phyloP scores from a whole-genome alignment of 23 tunicate species.

The Botrylloides violaceus region DNA sequence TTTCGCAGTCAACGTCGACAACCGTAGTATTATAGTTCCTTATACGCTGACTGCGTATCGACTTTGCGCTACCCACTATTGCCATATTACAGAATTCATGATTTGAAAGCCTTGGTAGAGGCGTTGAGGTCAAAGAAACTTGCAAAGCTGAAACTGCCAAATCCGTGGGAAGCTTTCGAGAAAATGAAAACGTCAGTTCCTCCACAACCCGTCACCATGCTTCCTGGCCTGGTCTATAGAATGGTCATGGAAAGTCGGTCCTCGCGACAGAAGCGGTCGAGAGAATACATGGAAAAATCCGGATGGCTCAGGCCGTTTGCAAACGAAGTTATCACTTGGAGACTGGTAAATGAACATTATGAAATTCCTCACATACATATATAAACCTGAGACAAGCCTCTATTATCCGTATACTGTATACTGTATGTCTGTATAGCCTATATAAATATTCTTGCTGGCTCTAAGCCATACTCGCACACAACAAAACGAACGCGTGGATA shows the following conservation, averaged over 20 bases:
- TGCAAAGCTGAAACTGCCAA: slow-evolving; percentile 5
- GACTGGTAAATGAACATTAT: slow-evolving; percentile 85
- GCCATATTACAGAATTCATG: slow-evolving; percentile 29
- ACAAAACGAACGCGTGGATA: too few relatives aligned
- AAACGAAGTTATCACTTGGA: slow-evolving; percentile 66
- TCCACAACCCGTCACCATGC: background rate
- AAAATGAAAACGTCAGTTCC: background rate
- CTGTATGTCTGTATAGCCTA: too few relatives aligned
- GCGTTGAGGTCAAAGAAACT: slow-evolving; percentile 38
- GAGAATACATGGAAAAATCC: background rate
- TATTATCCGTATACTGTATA: too few relatives aligned
- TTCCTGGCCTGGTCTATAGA: slow-evolving; percentile 10
- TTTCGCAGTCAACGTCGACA: too few relatives aligned
- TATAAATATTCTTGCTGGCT: too few relatives aligned
- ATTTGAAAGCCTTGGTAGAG: slow-evolving; percentile 30
- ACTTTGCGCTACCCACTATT: too few relatives aligned
- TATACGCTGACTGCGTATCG: background rate
- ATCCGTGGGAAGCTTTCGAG: background rate
- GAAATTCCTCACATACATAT: too few relatives aligned
- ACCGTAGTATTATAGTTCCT: background rate
- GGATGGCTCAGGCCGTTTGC: slow-evolving; percentile 68
- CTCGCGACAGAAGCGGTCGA: slow-evolving; percentile 12
- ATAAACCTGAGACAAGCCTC: too few relatives aligned
- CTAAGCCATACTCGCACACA: too few relatives aligned
- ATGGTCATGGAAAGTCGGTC: slow-evolving; percentile 17